Evolutionary conservation across 2,797 vertebrate genomes (phyloP).

Genomic region (Galaxias olidus): DNA sequence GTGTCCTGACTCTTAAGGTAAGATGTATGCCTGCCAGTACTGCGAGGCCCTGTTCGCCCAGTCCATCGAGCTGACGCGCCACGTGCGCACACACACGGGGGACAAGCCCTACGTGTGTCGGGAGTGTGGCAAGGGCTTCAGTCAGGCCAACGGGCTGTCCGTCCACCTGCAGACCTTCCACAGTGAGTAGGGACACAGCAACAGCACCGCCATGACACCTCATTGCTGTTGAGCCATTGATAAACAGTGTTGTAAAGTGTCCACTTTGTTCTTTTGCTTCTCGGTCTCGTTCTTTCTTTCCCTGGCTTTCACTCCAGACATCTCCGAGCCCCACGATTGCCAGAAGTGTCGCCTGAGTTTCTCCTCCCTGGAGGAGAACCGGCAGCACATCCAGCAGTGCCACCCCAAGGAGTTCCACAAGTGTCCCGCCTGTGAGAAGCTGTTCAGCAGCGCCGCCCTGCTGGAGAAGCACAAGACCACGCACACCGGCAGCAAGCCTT

Average conservation of each 20-base stretch:
- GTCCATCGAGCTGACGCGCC: conserved; percentile 87
- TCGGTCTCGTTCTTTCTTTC: not conserved
- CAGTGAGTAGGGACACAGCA: conserved; percentile 70
- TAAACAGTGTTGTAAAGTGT: no score
- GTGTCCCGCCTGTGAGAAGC: conserved; percentile 81
- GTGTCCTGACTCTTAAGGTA: conserved; percentile 68
- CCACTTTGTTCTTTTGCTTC: no score
- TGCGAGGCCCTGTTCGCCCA: conserved; percentile 88
- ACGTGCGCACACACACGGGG: conserved; percentile 86
- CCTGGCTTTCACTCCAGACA: conserved; percentile 61
- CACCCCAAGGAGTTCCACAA: conserved; percentile 86
- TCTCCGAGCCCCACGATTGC: conserved; percentile 86
- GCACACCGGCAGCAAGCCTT: conserved; percentile 82
- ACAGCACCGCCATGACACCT: not conserved
- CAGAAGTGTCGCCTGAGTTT: conserved; percentile 92
- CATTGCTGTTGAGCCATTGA: no score
- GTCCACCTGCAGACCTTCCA: conserved; percentile 88
- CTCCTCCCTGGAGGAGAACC: conserved; percentile 83
- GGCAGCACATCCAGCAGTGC: conserved; percentile 80
- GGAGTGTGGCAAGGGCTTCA: conserved; percentile 90
- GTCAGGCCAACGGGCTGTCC: conserved; percentile 88
- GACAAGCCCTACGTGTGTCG: conserved; percentile 89
- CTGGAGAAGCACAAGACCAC: conserved; percentile 83
- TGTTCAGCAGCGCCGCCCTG: conserved; percentile 79
- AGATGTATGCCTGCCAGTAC: conserved; percentile 91